A percentile compares a stretch with the other conserved stretches of the same genome.
These are phyloP conservation scores for Atta cephalotes DNA, from an alignment of 1,140 invertebrate species.

Conservation along the genomic window DNA sequence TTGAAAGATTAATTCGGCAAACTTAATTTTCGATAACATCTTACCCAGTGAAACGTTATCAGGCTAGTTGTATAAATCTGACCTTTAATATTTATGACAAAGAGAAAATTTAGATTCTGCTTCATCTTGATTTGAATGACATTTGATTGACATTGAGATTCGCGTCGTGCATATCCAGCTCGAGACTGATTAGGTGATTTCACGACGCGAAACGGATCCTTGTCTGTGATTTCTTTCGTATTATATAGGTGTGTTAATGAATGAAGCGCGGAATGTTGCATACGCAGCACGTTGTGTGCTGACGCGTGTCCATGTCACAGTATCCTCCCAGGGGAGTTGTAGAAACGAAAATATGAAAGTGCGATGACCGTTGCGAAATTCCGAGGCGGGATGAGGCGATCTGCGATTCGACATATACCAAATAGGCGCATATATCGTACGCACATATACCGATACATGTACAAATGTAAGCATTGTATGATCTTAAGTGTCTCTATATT, in stretches of 20 bases:
- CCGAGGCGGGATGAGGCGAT: neutral
- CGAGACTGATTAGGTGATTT: constrained; percentile 7
- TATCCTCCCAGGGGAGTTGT: neutral
- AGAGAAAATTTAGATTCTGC: neutral
- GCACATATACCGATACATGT: constrained; percentile 62
- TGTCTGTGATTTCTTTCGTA: constrained; percentile 24
- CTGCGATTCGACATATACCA: constrained; percentile 12
- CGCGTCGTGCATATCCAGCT: neutral
- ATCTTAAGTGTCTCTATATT: constrained; percentile 61
- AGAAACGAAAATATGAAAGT: constrained; percentile 40
- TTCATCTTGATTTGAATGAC: neutral
- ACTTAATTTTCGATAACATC: neutral
- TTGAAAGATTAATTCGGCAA: constrained; percentile 3
- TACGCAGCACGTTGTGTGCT: constrained; percentile 1
- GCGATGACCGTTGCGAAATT: constrained; percentile 21
- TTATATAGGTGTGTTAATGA: constrained; percentile 19
- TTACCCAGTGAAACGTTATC: neutral
- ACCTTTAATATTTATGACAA: neutral
- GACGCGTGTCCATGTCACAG: neutral
- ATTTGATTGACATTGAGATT: neutral
- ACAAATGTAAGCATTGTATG: constrained; percentile 57
- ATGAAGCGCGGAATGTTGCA: neutral
- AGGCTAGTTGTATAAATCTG: neutral
- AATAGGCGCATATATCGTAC: constrained; percentile 54
- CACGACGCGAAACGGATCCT: neutral